A percentile compares a stretch with the other conserved stretches of the same genome.
These are phyloP conservation scores for Mantis religiosa DNA, from an alignment of 2,888 invertebrate species.

Conservation along the genomic window DNA sequence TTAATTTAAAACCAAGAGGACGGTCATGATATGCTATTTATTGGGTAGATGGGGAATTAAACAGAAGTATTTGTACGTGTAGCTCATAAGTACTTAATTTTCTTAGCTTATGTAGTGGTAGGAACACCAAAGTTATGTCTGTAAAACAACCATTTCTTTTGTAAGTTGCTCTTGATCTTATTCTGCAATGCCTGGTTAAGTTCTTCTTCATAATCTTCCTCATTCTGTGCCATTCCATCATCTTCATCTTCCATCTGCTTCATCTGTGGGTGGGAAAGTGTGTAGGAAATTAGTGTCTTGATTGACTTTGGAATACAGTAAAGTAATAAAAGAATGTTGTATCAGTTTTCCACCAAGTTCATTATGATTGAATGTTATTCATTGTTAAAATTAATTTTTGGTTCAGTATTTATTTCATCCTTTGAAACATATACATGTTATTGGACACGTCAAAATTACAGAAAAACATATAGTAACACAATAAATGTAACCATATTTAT, in stretches of 20 bases:
- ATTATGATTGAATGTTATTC: no score
- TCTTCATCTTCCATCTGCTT: background rate
- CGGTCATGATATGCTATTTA: background rate
- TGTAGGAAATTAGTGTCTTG: no score
- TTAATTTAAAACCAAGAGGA: background rate
- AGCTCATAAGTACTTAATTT: background rate
- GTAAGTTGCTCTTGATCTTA: constrained; percentile 10
- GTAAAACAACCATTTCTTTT: constrained; percentile 19
- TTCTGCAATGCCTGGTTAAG: constrained; percentile 9
- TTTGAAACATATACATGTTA: no score
- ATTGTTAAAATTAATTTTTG: no score
- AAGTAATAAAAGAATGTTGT: no score
- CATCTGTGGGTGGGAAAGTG: background rate
- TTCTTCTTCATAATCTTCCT: constrained; percentile 16
- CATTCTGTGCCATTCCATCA: background rate
- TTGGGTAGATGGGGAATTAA: background rate
- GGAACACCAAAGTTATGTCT: background rate
- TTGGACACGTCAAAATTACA: no score
- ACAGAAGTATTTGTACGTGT: background rate
- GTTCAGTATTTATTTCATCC: no score
- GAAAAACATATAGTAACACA: no score
- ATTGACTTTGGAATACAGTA: no score
- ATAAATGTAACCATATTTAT: no score
- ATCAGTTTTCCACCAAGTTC: no score
- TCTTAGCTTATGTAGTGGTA: background rate